phyloP scores from a whole-genome alignment of 1,140 invertebrate genomes.

The Chironomus tepperi region DNA sequence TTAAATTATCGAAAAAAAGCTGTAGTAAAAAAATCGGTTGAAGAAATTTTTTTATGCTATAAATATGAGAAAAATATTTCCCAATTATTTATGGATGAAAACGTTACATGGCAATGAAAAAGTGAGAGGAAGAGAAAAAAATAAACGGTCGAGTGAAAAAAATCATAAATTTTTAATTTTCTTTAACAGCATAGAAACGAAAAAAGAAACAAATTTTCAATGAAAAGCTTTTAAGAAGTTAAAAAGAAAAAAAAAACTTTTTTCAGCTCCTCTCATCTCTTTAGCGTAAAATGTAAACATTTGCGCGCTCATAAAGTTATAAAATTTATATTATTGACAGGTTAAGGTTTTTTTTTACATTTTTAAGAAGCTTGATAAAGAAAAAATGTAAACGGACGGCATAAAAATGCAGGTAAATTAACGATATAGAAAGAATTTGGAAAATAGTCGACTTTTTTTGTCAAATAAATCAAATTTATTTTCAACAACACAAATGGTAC shows the following conservation, averaged over 20 bases:
- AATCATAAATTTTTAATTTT: constrained; percentile 22
- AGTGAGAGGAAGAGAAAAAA: neutral
- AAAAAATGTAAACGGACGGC: neutral
- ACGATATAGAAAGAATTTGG: too few relatives aligned
- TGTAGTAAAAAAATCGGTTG: neutral
- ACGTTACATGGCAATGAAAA: neutral
- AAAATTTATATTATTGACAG: constrained; percentile 21
- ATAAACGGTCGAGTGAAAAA: neutral
- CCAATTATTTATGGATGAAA: constrained; percentile 12
- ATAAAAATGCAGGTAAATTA: neutral
- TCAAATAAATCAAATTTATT: too few relatives aligned
- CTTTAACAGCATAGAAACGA: neutral
- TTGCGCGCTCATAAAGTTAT: constrained; percentile 10
- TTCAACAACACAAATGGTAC: too few relatives aligned
- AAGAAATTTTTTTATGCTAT: neutral
- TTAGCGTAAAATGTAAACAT: neutral
- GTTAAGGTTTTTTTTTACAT: neutral
- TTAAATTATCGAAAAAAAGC: constrained; percentile 3
- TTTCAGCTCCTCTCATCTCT: neutral
- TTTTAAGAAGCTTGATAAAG: neutral
- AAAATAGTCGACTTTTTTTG: too few relatives aligned
- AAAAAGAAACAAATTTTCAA: too few relatives aligned
- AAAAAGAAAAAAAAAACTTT: neutral
- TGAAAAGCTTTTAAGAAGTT: neutral
- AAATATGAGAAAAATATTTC: neutral